A percentile compares a stretch with the other conserved stretches of the same genome.
Conservation (phyloP, 2,797 vertebrate genomes). For the Tympanoctomys barrerae region DNA sequence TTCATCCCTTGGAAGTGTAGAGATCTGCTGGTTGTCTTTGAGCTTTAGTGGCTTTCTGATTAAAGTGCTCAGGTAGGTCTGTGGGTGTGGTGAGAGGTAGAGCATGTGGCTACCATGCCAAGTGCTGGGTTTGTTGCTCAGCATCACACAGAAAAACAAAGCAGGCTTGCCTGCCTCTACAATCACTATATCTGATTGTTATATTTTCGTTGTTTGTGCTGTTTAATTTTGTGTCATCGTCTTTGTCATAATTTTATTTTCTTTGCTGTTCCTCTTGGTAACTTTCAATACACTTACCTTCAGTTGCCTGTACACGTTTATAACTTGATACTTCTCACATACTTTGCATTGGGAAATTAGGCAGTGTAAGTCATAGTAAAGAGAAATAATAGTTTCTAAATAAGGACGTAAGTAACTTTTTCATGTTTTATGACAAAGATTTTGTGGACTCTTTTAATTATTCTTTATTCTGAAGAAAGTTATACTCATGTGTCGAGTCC, state of each 20-base stretch:
- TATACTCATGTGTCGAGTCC: not conserved
- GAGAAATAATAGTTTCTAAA: not conserved
- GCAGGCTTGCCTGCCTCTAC: not conserved
- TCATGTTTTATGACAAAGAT: not conserved
- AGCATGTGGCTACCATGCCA: not conserved
- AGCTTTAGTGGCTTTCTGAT: not conserved
- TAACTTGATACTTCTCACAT: slow-evolving; percentile 19
- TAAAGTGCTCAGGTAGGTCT: not conserved
- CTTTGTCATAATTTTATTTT: not conserved
- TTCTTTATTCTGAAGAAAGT: slow-evolving; percentile 1
- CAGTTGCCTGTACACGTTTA: not conserved
- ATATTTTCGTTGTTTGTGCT: not conserved
- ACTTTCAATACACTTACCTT: not conserved
- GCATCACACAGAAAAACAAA: not conserved
- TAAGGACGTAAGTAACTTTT: not conserved
- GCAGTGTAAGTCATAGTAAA: not conserved
- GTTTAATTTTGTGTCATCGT: slow-evolving; percentile 11
- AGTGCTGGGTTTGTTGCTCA: not conserved
- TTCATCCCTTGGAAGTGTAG: not conserved
- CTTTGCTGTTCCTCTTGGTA: not conserved
- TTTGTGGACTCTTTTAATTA: not conserved
- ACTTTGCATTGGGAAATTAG: not conserved
- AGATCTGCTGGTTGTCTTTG: not conserved
- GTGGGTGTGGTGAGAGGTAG: not conserved
- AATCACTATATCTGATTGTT: not conserved